Evolutionary conservation across 1,140 invertebrate species (phyloP), one percentile per base, ranked within the genome.

Genomic region (Samia ricini): DNA sequence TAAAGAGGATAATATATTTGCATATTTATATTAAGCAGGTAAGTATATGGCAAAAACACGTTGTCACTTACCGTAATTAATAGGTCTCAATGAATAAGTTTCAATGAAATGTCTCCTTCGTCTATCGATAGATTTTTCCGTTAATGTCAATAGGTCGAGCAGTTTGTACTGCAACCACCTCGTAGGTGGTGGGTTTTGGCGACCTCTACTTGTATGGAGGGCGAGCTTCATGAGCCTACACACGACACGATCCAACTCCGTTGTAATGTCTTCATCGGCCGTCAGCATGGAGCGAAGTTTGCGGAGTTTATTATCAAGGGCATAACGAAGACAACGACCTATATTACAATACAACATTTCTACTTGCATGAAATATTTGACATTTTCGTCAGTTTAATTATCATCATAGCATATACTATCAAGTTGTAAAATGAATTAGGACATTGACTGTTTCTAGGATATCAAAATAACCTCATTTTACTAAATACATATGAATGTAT

Each of bases 151-250:
- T 7, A 89, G 59, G 22, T 88, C 87, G 2, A 83, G 74, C 33
- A 89, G 74, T 63, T 89, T 89, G 61, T 71, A 76, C 29, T 85
- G 79, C 72, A 88, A 76, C 85, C 87, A 88, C 12, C 56, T 72
- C 2, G 78, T 56, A 0, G 77, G 73, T 2, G 77, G 78, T 0
- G 81, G 77, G 0, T 49, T 59, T 4, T 64, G 63, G 6, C 65
- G 67, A 2, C 62, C 54, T 50, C 60, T 78, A 33, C 73, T 80
- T 2, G 71, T 77, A 3, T 66, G 66, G 4, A 83, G 63, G 5
- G 83, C 81, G 4, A 88, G 60, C 57, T 81, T 85, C 77, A 85
- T 80, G 0, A 89, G 66, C 18, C 83, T 73, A 60, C 81, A 87
- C 0, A 89, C 75, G 1, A 88, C 76, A 6, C 69, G 71, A 51